Evolutionary conservation across 2,888 invertebrate species (phyloP), one percentile per base, ranked within the genome.

Genomic region (Meliscaeva auricollis): DNA sequence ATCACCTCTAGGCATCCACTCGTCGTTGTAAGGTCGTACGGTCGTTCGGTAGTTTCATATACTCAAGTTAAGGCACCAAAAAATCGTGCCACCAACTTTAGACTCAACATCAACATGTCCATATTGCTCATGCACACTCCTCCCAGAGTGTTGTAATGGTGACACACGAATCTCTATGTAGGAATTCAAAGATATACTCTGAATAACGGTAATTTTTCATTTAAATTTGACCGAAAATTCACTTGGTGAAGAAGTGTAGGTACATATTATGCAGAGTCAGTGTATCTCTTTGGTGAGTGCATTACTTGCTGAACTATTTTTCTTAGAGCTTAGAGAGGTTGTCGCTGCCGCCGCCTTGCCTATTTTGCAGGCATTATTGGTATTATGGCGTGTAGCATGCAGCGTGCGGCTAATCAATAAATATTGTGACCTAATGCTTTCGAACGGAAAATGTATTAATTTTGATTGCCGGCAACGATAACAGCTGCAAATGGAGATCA

Each of bases 361-460:
- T 15, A 32, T 48, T 9, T 15, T 15, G 17, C 26, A 9, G 11
- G 7, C 15, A 7, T 17, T 0, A 9, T 3, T 0, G 5, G n/a
- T n/a, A n/a, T n/a, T 46, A 11, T 64, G 32, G 48, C 48, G 66
- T 66, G 48, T 20, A n/a, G 6, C 48, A 22, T 64, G 46, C 44
- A 62, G 30, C 26, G 35, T 78, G 68, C 60, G 15, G 54, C 48
- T 70, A 70, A 81, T 75, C 80, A 69, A 81, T 80, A 80, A 80
- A 80, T 74, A 46, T 68, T 66, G 66, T 74, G 74, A 74, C 79
- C 79, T 80, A 80, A 80, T 80, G 80, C 62, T 62, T 80, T 68
- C 75, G 41, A 70, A 75, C 17, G 56, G 64, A 56, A 58, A 76
- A 70, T 75, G 48, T 70, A 64, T 70, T 64, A 54, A 76, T 75